Evolutionary conservation across 2,888 invertebrate genomes (phyloP).

Genomic region (Geotrupes spiniger): DNA sequence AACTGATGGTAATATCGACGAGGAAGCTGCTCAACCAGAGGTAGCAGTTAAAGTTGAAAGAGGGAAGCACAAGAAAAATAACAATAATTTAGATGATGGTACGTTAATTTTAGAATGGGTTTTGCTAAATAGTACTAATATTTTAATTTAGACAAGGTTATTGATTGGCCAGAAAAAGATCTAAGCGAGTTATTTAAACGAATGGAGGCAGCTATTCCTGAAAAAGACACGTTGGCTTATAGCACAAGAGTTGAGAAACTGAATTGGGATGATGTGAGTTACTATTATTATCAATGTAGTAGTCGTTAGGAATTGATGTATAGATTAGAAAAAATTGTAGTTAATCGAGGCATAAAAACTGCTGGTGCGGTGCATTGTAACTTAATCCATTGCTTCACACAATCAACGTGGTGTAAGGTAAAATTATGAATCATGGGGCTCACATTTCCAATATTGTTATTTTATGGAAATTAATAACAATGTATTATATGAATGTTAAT

Average conservation of each 20-base stretch:
- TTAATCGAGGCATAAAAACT: no score
- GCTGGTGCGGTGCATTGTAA: no score
- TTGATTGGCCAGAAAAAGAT: conserved; percentile 43
- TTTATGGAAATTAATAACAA: no score
- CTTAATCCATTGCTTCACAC: no score
- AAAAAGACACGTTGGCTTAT: conserved; percentile 49
- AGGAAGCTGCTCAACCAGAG: not conserved
- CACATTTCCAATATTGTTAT: no score
- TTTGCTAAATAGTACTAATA: no score
- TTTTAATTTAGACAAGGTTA: conserved; percentile 11
- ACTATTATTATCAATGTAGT: conserved; percentile 1
- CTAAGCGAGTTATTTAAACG: conserved; percentile 47
- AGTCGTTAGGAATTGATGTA: no score
- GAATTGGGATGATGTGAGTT: conserved; percentile 50
- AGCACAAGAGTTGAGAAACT: conserved; percentile 48
- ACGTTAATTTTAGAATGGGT: not conserved
- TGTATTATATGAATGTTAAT: no score
- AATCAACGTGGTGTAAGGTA: no score
- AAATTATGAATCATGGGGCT: no score
- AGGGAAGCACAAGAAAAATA: conserved; percentile 13
- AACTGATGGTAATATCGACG: not conserved
- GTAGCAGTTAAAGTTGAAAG: conserved; percentile 6
- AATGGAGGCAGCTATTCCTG: conserved; percentile 49
- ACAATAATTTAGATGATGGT: conserved; percentile 18
- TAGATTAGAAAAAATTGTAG: not conserved